A percentile compares a stretch with the other conserved stretches of the same genome.
These are phyloP conservation scores for Hemicentrotus pulcherrimus DNA, from an alignment of 35 echinoderm and acorn worm genomes.

Conservation along the genomic window DNA sequence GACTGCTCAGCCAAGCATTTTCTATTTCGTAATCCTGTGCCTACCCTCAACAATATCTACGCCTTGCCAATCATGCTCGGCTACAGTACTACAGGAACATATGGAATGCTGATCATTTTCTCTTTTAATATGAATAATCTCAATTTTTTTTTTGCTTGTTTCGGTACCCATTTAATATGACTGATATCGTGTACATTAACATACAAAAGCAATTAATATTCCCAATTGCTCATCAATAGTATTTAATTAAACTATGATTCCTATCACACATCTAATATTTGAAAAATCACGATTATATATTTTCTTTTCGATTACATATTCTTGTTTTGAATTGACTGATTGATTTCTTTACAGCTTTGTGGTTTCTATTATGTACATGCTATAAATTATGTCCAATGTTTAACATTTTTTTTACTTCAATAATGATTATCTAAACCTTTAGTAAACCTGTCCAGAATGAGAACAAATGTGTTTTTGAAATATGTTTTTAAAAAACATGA, in stretches of 20 bases:
- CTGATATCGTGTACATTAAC: background rate
- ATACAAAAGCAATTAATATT: background rate
- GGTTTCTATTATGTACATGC: too few relatives aligned
- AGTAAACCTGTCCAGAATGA: too few relatives aligned
- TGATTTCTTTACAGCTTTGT: too few relatives aligned
- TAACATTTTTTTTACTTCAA: too few relatives aligned
- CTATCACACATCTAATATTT: too few relatives aligned
- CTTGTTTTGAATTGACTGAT: too few relatives aligned
- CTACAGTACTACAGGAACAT: background rate
- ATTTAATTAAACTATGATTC: background rate
- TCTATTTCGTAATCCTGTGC: background rate
- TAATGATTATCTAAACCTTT: too few relatives aligned
- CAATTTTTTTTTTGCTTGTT: background rate
- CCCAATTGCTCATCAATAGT: background rate
- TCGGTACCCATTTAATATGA: background rate
- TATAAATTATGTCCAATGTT: too few relatives aligned
- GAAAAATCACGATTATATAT: too few relatives aligned
- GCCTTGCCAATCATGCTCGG: background rate
- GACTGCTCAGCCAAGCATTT: background rate
- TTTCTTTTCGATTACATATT: too few relatives aligned
- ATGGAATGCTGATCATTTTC: background rate
- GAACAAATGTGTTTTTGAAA: too few relatives aligned
- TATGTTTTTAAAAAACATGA: too few relatives aligned
- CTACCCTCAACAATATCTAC: background rate
- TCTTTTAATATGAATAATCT: background rate